These are phyloP conservation scores for Macquaria ambigua DNA, from an alignment of 2,113 vertebrate species.

Conservation along the genomic window DNA sequence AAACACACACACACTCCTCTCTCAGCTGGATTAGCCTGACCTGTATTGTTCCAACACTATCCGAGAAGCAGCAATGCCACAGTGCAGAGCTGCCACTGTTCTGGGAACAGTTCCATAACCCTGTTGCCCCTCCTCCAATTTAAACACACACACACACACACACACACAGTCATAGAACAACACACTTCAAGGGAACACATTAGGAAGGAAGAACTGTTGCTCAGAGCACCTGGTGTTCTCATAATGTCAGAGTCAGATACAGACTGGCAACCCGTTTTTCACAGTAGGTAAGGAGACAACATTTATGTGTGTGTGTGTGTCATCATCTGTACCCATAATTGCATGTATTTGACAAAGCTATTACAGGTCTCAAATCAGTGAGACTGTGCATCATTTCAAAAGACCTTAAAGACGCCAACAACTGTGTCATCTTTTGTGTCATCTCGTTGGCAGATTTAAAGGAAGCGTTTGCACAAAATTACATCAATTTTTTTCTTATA, in stretches of 20 bases:
- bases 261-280: slow-evolving; percentile 37
- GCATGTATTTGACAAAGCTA: slow-evolving; percentile 39
- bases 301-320: slow-evolving; percentile 1
- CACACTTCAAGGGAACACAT: slow-evolving; percentile 35
- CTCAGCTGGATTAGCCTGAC: slow-evolving; percentile 27
- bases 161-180: slow-evolving; percentile 13
- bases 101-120: slow-evolving; percentile 48
- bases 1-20: not conserved
- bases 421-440: slow-evolving; percentile 23
- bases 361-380: slow-evolving; percentile 39
- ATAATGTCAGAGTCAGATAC: slow-evolving; percentile 65
- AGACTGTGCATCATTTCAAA: slow-evolving; percentile 30
- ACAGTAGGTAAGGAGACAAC: slow-evolving; percentile 8
- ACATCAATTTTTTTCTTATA: not conserved
- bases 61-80: slow-evolving; percentile 3
- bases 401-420: slow-evolving; percentile 17
- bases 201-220: slow-evolving; percentile 39
- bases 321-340: slow-evolving; percentile 50
- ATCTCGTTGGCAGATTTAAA: slow-evolving; percentile 5
- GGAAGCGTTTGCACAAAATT: not conserved
- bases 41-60: slow-evolving; percentile 33
- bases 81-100: slow-evolving; percentile 9
- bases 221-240: slow-evolving; percentile 69
- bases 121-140: slow-evolving; percentile 4
- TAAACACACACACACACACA: slow-evolving; percentile 1